Evolutionary conservation across 2,113 vertebrate genomes (phyloP).

Genomic region (Ellobius talpinus): DNA sequence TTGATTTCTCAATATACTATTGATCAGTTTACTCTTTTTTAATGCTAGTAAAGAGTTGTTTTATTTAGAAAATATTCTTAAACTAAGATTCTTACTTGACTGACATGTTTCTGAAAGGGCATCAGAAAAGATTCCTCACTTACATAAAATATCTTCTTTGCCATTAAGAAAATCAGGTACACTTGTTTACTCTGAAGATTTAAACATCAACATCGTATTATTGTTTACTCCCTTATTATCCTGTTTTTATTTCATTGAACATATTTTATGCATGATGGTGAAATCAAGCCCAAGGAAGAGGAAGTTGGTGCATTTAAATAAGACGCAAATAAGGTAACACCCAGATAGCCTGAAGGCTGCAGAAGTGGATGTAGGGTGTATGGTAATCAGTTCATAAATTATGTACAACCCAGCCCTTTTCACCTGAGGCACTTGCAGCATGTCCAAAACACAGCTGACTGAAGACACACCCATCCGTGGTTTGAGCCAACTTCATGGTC

Average conservation of each 20-base stretch:
- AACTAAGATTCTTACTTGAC: neutral
- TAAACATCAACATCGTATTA: neutral
- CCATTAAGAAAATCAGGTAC: conserved; percentile 17
- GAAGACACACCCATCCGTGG: conserved; percentile 14
- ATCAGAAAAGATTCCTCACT: neutral
- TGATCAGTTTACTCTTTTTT: neutral
- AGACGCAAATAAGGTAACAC: neutral
- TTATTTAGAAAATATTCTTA: neutral
- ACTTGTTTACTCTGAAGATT: neutral
- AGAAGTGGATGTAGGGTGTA: conserved; percentile 47
- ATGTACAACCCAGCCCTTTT: conserved; percentile 64
- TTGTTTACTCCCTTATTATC: neutral
- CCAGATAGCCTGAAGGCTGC: conserved; percentile 63
- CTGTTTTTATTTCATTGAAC: neutral
- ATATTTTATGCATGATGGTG: conserved; percentile 21
- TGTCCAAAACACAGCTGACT: conserved; percentile 54
- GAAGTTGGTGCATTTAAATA: conserved; percentile 71
- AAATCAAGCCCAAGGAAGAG: neutral
- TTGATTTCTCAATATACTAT: neutral
- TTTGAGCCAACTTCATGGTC: conserved; percentile 25
- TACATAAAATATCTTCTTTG: neutral
- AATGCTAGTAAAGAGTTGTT: neutral
- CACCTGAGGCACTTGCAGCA: conserved; percentile 59
- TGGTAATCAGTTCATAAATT: conserved; percentile 77
- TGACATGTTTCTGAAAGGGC: neutral